phyloP scores from a whole-genome alignment of 2,888 invertebrate genomes.

The Pharmacophagus antenor region DNA sequence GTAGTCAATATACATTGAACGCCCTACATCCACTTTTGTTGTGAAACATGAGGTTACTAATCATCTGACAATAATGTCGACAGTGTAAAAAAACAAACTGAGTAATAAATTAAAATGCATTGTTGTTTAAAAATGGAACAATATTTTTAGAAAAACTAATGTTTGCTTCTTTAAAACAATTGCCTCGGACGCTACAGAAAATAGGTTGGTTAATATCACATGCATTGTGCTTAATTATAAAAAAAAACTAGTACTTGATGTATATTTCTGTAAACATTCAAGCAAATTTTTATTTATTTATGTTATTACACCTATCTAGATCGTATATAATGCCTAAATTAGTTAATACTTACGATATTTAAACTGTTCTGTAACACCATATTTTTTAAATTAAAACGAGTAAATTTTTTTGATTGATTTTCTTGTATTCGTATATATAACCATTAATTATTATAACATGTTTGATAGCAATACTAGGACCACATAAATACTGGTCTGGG shows the following conservation, averaged over 20 bases:
- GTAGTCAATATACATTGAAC: conserved; percentile 2
- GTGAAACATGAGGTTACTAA: background rate
- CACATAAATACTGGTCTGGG: too few species aligned
- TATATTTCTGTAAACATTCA: background rate
- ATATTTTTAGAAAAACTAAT: conserved; percentile 13
- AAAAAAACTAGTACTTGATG: background rate
- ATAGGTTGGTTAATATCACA: conserved; percentile 3
- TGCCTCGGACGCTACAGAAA: conserved; percentile 3
- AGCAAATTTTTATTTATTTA: too few species aligned
- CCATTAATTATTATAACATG: too few species aligned
- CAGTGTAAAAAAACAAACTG: background rate
- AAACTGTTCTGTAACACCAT: too few species aligned
- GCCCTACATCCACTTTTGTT: background rate
- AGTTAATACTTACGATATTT: too few species aligned
- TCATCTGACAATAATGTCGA: background rate
- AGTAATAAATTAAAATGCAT: conserved; percentile 16
- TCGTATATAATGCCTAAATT: too few species aligned
- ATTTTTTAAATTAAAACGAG: too few species aligned
- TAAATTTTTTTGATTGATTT: too few species aligned
- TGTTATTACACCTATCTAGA: too few species aligned
- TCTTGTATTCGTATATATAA: too few species aligned
- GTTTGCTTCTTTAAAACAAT: conserved; percentile 8
- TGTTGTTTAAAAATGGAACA: conserved; percentile 11
- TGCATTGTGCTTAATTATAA: background rate
- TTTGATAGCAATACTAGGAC: too few species aligned